phyloP scores from a whole-genome alignment of 2,113 vertebrate species.

The Ceyx cyanopectus region DNA sequence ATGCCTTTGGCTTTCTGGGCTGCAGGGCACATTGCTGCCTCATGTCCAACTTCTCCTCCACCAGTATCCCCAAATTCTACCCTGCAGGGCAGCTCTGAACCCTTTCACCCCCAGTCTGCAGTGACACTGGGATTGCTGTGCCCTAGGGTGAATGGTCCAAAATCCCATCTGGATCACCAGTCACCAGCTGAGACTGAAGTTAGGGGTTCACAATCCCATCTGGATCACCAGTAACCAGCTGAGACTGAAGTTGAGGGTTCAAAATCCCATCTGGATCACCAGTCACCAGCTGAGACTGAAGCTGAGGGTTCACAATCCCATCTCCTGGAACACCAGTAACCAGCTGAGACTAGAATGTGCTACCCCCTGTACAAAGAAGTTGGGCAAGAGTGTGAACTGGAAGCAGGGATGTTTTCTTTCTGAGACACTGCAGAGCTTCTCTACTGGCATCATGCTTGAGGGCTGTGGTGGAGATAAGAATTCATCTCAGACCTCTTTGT shows the following conservation, averaged over 20 bases:
- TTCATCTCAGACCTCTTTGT: background rate
- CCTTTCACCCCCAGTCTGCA: background rate
- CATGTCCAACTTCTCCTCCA: background rate
- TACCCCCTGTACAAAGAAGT: background rate
- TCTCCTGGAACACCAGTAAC: background rate
- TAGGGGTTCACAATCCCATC: background rate
- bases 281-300: background rate
- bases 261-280: background rate
- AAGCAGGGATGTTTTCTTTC: background rate
- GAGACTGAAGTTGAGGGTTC: background rate
- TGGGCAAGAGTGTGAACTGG: background rate
- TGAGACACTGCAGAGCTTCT: background rate
- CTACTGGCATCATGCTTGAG: background rate
- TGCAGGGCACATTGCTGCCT: rapidly evolving
- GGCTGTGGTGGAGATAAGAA: background rate
- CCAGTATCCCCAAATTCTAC: background rate
- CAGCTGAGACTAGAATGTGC: background rate
- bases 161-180: background rate
- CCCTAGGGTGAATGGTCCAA: background rate
- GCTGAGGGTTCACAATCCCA: background rate
- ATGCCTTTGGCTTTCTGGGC: rapidly evolving
- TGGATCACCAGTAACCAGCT: background rate
- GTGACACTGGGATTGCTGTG: no score
- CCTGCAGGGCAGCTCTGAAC: background rate
- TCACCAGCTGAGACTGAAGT: background rate